Conservation (phyloP, 2,113 vertebrate species). For the Boleophthalmus pectinirostris region DNA sequence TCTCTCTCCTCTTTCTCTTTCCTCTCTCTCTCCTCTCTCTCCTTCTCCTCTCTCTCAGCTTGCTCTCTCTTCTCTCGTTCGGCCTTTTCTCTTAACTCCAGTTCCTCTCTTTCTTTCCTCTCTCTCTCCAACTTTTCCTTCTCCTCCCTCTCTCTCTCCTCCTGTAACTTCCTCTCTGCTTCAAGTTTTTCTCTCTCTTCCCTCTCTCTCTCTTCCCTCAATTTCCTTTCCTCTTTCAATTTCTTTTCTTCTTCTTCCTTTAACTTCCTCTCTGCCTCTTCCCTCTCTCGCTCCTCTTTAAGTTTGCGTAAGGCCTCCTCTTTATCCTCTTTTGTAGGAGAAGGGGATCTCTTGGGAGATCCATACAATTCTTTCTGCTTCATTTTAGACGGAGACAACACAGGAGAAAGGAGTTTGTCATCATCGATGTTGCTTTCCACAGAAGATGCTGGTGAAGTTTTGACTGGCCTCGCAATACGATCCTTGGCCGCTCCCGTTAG, state of each 20-base stretch:
- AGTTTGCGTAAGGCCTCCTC: constrained; percentile 38
- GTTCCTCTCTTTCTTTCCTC: constrained; percentile 55
- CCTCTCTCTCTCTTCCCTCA: constrained; percentile 70
- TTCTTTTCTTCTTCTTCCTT: constrained; percentile 70
- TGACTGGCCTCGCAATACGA: constrained; percentile 74
- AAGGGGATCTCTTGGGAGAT: constrained; percentile 64
- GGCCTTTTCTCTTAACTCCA: constrained; percentile 59
- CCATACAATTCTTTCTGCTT: constrained; percentile 67
- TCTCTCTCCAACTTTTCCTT: constrained; percentile 4
- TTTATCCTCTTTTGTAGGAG: constrained; percentile 59
- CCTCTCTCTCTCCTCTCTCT: constrained; percentile 48
- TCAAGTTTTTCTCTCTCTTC: constrained; percentile 20
- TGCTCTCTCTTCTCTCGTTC: constrained; percentile 26
- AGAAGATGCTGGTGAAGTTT: constrained; percentile 76
- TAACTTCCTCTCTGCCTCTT: constrained; percentile 55
- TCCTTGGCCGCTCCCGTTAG: constrained; percentile 79
- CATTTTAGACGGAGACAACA: constrained; percentile 69
- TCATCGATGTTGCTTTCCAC: constrained; percentile 80
- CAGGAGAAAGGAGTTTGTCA: constrained; percentile 71
- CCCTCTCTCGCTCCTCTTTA: constrained; percentile 36
- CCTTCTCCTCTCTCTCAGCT: constrained; percentile 13
- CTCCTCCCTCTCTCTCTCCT: constrained; percentile 4
- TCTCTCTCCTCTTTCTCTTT: constrained; percentile 68
- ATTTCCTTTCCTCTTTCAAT: constrained; percentile 67
- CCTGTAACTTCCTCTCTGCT: constrained; percentile 4